Conservation (phyloP, 2,113 vertebrate species). For the Leuciscus idus region DNA sequence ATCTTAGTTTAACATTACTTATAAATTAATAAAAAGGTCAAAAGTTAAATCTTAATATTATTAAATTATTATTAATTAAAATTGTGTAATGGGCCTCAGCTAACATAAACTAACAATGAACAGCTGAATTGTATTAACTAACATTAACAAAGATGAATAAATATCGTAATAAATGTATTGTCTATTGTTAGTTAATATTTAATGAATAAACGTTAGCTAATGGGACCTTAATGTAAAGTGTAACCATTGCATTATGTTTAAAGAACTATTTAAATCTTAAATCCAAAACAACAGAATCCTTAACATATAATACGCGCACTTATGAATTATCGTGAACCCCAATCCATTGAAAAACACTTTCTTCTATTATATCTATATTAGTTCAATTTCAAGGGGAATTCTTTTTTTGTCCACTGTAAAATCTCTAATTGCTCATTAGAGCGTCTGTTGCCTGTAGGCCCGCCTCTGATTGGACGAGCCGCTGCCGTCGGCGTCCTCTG, state of each 20-base stretch:
- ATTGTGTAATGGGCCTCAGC: background rate
- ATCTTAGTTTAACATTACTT: background rate
- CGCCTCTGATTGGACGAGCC: constrained; percentile 48
- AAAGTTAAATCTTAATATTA: background rate
- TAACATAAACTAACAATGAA: background rate
- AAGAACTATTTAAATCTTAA: background rate
- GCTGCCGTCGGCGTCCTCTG: constrained; percentile 50
- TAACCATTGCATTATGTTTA: background rate
- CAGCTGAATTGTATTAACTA: background rate
- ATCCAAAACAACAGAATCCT: background rate
- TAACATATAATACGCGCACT: background rate
- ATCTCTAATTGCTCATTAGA: constrained; percentile 40
- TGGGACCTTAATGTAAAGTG: background rate
- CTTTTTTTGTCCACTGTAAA: background rate
- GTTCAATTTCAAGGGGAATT: constrained; percentile 19
- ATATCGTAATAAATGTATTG: background rate
- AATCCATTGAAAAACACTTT: background rate
- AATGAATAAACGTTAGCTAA: background rate
- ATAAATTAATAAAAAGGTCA: background rate
- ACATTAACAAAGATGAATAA: background rate
- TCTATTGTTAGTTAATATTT: background rate
- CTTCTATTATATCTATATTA: constrained; percentile 7
- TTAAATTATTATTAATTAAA: too few relatives aligned
- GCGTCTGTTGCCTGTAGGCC: background rate
- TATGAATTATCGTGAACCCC: background rate